A percentile compares a stretch with the other conserved stretches of the same genome.
Evolutionary conservation across 2,113 vertebrate species (phyloP).

Genomic region (Anseranas semipalmata): DNA sequence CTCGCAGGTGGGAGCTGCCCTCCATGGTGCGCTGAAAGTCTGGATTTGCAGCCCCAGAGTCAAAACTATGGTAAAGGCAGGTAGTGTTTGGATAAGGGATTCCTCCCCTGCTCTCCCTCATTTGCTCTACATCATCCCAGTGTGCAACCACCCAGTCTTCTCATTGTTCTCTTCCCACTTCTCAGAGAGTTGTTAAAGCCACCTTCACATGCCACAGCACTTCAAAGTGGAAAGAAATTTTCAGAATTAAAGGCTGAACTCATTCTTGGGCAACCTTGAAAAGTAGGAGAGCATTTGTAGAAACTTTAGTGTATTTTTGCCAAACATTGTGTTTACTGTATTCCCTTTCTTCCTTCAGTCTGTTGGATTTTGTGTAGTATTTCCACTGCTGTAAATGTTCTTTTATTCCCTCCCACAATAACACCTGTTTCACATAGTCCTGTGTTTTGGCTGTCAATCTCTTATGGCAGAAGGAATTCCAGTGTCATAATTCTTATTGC

Average conservation of each 20-base stretch:
- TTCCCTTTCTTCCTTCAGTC: background rate
- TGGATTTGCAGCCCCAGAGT: background rate
- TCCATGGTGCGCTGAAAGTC: background rate
- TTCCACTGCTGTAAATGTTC: background rate
- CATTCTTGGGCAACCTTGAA: background rate
- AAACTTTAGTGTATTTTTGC: background rate
- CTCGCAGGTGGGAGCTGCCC: background rate
- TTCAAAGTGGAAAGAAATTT: background rate
- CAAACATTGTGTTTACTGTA: background rate
- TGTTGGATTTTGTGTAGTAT: background rate
- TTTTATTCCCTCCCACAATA: background rate
- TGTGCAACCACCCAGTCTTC: background rate
- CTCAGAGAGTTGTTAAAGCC: background rate
- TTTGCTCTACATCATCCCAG: fast-evolving
- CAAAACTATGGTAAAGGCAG: conserved; percentile 13
- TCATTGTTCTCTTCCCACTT: background rate
- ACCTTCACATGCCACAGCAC: background rate
- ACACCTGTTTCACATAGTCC: background rate
- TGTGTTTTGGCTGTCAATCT: background rate
- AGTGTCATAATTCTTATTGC: background rate
- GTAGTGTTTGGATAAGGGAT: background rate
- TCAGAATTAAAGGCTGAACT: background rate
- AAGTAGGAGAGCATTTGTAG: background rate
- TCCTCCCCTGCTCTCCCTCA: fast-evolving
- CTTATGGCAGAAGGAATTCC: background rate